Percentiles rank a stretch among this genome's conserved stretches.
Conservation (phyloP, 1,140 invertebrate species). For the Macrocentrus cingulum region DNA sequence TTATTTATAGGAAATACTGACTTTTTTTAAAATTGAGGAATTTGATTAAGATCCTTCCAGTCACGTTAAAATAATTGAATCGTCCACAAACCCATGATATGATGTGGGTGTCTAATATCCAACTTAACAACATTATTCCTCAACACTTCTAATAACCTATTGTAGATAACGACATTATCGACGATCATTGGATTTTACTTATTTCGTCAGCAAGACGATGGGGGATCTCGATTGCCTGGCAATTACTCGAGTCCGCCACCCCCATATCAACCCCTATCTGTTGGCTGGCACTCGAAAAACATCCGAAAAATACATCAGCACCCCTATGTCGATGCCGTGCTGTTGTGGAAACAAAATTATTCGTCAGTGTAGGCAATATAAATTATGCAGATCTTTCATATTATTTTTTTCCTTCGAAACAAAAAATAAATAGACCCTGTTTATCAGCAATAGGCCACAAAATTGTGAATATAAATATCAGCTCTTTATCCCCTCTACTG, state of each 20-base stretch:
- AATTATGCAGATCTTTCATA: slow-evolving; percentile 27
- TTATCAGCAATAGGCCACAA: too few relatives aligned
- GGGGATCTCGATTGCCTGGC: slow-evolving; percentile 39
- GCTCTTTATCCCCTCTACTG: too few relatives aligned
- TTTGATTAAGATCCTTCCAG: too few relatives aligned
- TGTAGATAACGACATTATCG: slow-evolving; percentile 45
- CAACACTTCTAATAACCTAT: slow-evolving; percentile 39
- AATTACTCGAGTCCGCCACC: slow-evolving; percentile 23
- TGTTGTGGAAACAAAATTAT: slow-evolving; percentile 45
- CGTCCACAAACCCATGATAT: too few relatives aligned
- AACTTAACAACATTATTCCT: too few relatives aligned
- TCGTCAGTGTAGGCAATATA: slow-evolving; percentile 24
- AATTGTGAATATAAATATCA: too few relatives aligned
- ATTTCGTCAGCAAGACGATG: neutral
- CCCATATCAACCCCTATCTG: slow-evolving; percentile 2
- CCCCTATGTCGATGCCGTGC: neutral
- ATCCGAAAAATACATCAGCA: neutral
- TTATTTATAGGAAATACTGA: too few relatives aligned
- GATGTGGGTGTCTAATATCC: too few relatives aligned
- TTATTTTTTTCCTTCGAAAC: too few relatives aligned
- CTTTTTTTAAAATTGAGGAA: too few relatives aligned
- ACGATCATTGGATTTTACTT: slow-evolving; percentile 35
- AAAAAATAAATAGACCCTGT: too few relatives aligned
- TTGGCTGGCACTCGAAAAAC: neutral
- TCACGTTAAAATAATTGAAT: too few relatives aligned